phyloP scores from a whole-genome alignment of 2,888 invertebrate genomes.

The Oscheius sp. region DNA sequence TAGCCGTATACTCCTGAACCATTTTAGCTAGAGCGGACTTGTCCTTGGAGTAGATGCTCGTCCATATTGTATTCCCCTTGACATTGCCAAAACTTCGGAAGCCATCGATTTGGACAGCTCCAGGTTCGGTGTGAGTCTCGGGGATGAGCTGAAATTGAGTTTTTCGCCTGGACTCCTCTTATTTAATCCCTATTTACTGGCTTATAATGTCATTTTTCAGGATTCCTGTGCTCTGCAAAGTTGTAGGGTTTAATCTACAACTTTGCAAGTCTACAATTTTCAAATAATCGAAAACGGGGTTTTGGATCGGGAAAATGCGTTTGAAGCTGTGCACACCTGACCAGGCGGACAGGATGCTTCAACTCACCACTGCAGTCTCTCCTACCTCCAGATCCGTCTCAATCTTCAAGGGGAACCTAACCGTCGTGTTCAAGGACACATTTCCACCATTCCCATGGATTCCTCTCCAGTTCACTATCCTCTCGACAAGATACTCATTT shows the following conservation, averaged over 20 bases:
- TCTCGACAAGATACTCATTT: background rate
- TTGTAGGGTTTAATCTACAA: background rate
- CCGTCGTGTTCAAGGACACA: background rate
- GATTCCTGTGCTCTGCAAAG: background rate
- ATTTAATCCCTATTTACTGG: too few relatives aligned
- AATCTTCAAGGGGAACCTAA: background rate
- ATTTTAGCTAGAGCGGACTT: background rate
- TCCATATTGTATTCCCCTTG: background rate
- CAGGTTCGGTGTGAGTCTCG: conserved; percentile 1
- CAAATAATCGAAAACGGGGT: background rate
- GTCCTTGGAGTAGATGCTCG: background rate
- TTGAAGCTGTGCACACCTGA: background rate
- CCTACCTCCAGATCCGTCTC: background rate
- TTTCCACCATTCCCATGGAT: background rate
- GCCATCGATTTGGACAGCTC: background rate
- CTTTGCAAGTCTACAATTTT: background rate
- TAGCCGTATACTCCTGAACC: too few relatives aligned
- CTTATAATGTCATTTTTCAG: background rate
- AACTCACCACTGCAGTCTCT: background rate
- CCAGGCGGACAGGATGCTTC: background rate
- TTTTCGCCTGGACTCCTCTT: background rate
- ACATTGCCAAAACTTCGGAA: background rate
- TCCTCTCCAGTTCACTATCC: background rate
- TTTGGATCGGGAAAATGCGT: background rate
- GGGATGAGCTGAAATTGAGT: background rate